Evolutionary conservation across 2,113 vertebrate species (phyloP).

Genomic region (Psilopogon haemacephalus): DNA sequence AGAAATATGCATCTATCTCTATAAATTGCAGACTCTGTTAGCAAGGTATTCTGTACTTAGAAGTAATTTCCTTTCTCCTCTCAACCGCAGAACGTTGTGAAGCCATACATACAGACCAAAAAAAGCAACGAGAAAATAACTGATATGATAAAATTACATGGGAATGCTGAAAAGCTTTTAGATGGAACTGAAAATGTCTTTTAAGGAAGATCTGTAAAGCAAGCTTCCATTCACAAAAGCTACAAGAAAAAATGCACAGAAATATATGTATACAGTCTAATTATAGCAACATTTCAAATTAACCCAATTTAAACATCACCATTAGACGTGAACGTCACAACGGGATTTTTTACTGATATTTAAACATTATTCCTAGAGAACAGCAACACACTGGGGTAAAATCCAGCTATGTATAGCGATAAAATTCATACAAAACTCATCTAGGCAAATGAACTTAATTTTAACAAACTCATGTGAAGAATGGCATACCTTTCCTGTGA

Average conservation of each 20-base stretch:
- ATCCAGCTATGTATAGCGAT: not conserved
- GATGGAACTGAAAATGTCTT: not conserved
- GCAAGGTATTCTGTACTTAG: not conserved
- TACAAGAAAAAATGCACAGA: accelerated
- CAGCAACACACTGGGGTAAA: not conserved
- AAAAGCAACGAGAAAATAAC: not conserved
- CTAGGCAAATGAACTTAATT: not conserved
- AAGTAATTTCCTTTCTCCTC: not conserved
- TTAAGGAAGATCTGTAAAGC: not conserved
- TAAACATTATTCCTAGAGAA: not conserved
- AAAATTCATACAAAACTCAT: not conserved
- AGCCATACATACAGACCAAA: not conserved
- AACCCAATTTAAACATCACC: not conserved
- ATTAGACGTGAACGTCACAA: not conserved
- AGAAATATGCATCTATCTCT: not conserved
- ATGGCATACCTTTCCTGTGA: constrained; percentile 79
- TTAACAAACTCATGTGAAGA: not conserved
- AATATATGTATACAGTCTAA: accelerated
- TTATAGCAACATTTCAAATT: not conserved
- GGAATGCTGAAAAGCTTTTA: not conserved
- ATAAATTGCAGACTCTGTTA: not conserved
- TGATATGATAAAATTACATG: accelerated
- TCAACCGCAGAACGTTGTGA: not conserved
- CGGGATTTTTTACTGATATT: not conserved
- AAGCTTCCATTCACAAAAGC: not conserved